phyloP scores from a whole-genome alignment of 2,113 vertebrate genomes.

The Seriola dumerili region DNA sequence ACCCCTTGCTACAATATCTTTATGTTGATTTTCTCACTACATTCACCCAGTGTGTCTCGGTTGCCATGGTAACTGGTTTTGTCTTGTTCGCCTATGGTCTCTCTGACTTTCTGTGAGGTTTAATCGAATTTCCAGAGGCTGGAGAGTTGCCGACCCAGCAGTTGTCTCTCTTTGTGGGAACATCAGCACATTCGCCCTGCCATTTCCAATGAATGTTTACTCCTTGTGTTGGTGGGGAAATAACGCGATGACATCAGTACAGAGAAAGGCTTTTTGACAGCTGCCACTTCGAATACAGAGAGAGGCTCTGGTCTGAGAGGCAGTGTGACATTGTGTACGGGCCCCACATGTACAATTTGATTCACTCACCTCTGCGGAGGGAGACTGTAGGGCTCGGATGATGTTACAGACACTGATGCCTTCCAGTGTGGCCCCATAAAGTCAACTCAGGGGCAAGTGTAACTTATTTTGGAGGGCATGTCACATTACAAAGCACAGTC shows the following conservation, averaged over 20 bases:
- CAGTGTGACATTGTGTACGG: slow-evolving; percentile 57
- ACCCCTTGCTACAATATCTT: background rate
- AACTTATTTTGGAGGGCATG: slow-evolving; percentile 32
- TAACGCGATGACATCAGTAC: slow-evolving; percentile 52
- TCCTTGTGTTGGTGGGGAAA: slow-evolving; percentile 43
- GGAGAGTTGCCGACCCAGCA: slow-evolving; percentile 72
- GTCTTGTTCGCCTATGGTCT: slow-evolving; percentile 35
- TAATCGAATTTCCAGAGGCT: slow-evolving; percentile 71
- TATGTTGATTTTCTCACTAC: slow-evolving; percentile 31
- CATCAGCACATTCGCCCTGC: slow-evolving; percentile 71
- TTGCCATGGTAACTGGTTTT: slow-evolving; percentile 69
- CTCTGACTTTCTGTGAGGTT: slow-evolving; percentile 51
- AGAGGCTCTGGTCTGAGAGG: slow-evolving; percentile 37
- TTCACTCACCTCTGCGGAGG: slow-evolving; percentile 50
- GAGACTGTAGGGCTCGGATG: slow-evolving; percentile 32
- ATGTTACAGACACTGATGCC: slow-evolving; percentile 44
- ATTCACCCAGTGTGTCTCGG: slow-evolving; percentile 28
- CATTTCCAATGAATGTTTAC: slow-evolving; percentile 53
- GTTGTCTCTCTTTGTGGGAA: slow-evolving; percentile 66
- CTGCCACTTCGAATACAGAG: slow-evolving; percentile 62
- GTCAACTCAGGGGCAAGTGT: slow-evolving; percentile 17
- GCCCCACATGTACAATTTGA: slow-evolving; percentile 27
- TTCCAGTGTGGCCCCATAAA: slow-evolving; percentile 22
- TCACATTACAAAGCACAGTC: slow-evolving; percentile 23
- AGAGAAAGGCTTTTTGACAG: slow-evolving; percentile 66